These are phyloP conservation scores for Cassiopea xamachana DNA, from an alignment of 30 jellyfish, hydroid and myxozoan genomes.

Conservation along the genomic window DNA sequence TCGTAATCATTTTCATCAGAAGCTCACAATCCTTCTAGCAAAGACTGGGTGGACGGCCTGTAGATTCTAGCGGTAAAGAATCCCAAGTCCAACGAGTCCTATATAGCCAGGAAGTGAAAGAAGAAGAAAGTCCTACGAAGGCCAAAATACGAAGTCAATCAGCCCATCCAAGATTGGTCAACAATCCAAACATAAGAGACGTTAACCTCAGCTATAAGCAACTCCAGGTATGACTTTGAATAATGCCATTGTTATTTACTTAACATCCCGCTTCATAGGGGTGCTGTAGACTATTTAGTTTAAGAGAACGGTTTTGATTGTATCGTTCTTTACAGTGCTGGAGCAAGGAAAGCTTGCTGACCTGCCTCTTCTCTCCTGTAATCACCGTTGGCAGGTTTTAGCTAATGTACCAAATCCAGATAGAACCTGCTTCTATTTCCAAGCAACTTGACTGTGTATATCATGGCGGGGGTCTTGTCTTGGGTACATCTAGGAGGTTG, in stretches of 20 bases:
- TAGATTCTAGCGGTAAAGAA: neutral
- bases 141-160: conserved; percentile 64
- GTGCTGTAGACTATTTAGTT: no score
- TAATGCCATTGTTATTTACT: neutral
- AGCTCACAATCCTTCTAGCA: neutral
- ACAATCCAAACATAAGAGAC: conserved; percentile 20
- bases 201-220: conserved; percentile 73
- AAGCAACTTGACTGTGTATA: no score
- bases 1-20: neutral
- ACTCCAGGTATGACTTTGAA: conserved; percentile 40
- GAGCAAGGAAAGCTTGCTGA: no score
- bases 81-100: neutral
- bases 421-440: no score
- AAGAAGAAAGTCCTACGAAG: neutral
- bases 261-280: no score
- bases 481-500: no score
- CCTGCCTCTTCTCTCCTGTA: no score
- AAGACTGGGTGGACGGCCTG: neutral
- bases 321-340: no score
- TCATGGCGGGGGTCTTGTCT: no score
- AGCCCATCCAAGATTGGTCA: conserved; percentile 72
- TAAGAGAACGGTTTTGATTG: no score
- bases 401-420: no score
- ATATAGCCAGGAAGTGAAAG: neutral
- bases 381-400: no score